Evolutionary conservation across 1,140 invertebrate species (phyloP).

Genomic region (Diploscapter pachys): DNA sequence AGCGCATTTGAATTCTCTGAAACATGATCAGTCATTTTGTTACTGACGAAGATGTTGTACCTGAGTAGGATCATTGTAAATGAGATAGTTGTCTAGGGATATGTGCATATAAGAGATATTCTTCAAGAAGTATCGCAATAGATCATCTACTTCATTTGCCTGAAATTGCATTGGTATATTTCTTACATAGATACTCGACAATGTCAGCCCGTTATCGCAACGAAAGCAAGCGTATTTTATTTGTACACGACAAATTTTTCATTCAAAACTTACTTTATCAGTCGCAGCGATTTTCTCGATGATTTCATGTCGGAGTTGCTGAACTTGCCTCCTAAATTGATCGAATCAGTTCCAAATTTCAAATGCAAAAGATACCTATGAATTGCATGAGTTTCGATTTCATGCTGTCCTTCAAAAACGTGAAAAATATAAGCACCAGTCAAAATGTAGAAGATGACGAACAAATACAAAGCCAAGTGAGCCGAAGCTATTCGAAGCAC

Average conservation of each 20-base stretch:
- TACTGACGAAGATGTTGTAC: not conserved
- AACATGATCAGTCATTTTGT: not conserved
- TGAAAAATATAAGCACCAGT: slow-evolving; percentile 50
- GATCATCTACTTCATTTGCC: slow-evolving; percentile 41
- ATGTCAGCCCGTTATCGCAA: not conserved
- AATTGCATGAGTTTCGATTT: slow-evolving; percentile 39
- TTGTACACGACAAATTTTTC: slow-evolving; percentile 1
- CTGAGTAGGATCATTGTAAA: slow-evolving; percentile 36
- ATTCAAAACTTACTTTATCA: slow-evolving; percentile 21
- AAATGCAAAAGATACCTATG: slow-evolving; percentile 28
- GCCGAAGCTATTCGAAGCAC: slow-evolving; percentile 17
- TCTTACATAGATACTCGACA: not conserved
- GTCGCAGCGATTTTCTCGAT: slow-evolving; percentile 23
- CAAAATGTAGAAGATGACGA: slow-evolving; percentile 49
- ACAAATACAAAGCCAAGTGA: slow-evolving; percentile 50
- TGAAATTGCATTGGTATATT: slow-evolving; percentile 28
- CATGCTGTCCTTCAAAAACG: slow-evolving; percentile 48
- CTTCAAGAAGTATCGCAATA: slow-evolving; percentile 40
- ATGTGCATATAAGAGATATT: slow-evolving; percentile 45
- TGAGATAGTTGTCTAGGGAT: slow-evolving; percentile 46
- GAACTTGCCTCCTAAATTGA: slow-evolving; percentile 19
- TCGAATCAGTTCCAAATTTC: slow-evolving; percentile 23
- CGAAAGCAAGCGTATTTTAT: not conserved
- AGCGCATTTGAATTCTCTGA: slow-evolving; percentile 42
- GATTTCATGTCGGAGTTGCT: slow-evolving; percentile 22